phyloP scores from a whole-genome alignment of 2,888 invertebrate species.

The Erebia ligea region DNA sequence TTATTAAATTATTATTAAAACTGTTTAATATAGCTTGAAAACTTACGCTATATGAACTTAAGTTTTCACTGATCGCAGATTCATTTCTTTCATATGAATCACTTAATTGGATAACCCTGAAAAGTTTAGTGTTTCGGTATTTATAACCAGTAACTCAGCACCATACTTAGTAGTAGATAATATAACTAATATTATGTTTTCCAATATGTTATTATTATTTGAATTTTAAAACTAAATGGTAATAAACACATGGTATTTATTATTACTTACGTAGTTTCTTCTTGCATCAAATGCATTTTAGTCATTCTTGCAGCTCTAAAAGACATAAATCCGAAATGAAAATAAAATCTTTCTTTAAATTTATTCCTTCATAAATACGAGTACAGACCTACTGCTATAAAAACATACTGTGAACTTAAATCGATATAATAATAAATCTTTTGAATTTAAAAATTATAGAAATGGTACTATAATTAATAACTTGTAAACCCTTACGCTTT shows the following conservation, averaged over 20 bases:
- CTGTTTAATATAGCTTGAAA: not conserved
- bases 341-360: not conserved
- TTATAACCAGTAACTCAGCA: too few relatives aligned
- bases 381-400: too few relatives aligned
- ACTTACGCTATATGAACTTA: slow-evolving; percentile 52
- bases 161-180: too few relatives aligned
- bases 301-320: slow-evolving; percentile 35
- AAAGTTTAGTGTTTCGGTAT: not conserved
- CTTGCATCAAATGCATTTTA: slow-evolving; percentile 41
- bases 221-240: not conserved
- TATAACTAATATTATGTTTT: not conserved
- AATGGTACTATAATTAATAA: not conserved
- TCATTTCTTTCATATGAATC: not conserved
- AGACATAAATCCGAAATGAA: not conserved
- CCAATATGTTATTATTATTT: not conserved
- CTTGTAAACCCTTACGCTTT: slow-evolving; percentile 19
- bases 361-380: too few relatives aligned
- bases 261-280: slow-evolving; percentile 34
- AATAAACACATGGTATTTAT: not conserved
- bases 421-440: too few relatives aligned
- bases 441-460: not conserved
- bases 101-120: slow-evolving; percentile 4
- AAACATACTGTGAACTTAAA: too few relatives aligned
- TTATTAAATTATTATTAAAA: not conserved
- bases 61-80: not conserved